Conservation (phyloP, 2,113 vertebrate genomes). For the Lota lota region DNA sequence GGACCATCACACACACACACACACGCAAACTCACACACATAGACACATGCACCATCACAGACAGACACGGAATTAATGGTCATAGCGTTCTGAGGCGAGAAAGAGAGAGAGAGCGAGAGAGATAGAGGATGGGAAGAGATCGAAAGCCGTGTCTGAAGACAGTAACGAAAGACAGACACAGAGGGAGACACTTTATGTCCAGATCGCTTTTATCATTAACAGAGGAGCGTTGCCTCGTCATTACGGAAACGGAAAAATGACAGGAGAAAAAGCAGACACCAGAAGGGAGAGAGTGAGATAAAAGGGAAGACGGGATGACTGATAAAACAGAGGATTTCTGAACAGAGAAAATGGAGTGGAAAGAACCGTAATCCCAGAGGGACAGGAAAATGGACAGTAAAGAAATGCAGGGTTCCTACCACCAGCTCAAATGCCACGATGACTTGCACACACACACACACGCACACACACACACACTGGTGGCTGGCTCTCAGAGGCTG, state of each 20-base stretch:
- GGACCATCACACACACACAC: not conserved
- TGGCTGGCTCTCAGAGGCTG: too few relatives aligned
- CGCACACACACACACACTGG: too few relatives aligned
- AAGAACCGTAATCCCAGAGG: conserved; percentile 30
- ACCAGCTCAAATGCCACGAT: conserved; percentile 65
- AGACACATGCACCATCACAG: conserved; percentile 2
- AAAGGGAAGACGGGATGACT: not conserved
- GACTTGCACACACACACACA: too few relatives aligned
- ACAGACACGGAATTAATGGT: not conserved
- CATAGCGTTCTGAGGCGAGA: too few relatives aligned
- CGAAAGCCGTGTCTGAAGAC: conserved; percentile 21
- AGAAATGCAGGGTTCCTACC: conserved; percentile 47
- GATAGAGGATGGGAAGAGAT: too few relatives aligned
- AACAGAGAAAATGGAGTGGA: conserved; percentile 5
- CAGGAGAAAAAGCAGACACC: not conserved
- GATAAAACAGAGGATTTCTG: too few relatives aligned
- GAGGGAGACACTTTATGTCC: conserved; percentile 4
- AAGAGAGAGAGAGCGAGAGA: too few relatives aligned
- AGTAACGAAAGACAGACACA: conserved; percentile 20
- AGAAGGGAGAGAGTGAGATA: not conserved
- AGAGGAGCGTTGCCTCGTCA: conserved; percentile 18
- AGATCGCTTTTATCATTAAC: conserved; percentile 2
- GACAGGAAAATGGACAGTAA: conserved; percentile 38
- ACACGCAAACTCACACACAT: not conserved
- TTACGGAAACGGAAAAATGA: conserved; percentile 23